Percentiles rank a stretch among this genome's conserved stretches.
Evolutionary conservation across 2,113 vertebrate genomes (phyloP).

Genomic region (Peromyscus maniculatus): DNA sequence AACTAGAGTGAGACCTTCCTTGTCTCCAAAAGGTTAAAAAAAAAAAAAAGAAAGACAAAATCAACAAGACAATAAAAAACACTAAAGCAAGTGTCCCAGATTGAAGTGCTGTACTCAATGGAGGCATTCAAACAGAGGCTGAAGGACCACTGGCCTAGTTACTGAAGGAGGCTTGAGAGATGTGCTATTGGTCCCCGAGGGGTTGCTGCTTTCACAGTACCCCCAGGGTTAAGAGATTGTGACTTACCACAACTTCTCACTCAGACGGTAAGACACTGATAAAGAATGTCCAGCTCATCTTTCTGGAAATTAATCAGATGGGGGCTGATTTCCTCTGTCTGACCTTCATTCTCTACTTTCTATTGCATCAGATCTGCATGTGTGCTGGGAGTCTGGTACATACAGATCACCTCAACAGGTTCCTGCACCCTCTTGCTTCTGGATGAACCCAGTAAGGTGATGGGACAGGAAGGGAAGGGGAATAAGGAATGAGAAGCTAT

Average conservation of each 20-base stretch:
- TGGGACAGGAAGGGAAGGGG: neutral
- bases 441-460: neutral
- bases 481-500: neutral
- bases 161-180: neutral
- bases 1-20: neutral
- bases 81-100: neutral
- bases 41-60: neutral
- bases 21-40: neutral
- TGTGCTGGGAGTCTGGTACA: neutral
- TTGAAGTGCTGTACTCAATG: neutral
- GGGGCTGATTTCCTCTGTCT: neutral
- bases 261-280: neutral
- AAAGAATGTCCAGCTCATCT: no score
- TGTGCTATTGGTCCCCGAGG: neutral
- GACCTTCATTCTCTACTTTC: neutral
- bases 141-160: neutral
- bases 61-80: neutral
- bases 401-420: neutral
- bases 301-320: neutral
- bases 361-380: neutral
- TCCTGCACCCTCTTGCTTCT: neutral
- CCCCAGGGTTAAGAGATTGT: neutral
- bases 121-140: slow-evolving; percentile 1
- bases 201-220: neutral
- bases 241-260: neutral